Conservation (phyloP, 2,797 vertebrate genomes). For the Spea hammondii region DNA sequence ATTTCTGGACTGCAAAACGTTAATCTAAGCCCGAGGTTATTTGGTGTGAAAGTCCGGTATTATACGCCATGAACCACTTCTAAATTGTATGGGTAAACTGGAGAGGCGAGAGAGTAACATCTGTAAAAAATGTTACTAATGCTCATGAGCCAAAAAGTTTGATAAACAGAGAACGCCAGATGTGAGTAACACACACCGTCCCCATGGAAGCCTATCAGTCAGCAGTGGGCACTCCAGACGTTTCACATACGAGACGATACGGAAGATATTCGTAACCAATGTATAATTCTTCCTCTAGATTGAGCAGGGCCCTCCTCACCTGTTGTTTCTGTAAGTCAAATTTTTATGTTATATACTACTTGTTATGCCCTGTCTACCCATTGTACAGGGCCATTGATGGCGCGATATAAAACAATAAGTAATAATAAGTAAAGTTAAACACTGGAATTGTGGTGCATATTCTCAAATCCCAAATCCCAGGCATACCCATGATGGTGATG, state of each 20-base stretch:
- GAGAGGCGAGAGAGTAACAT: slow-evolving; percentile 23
- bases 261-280: background rate
- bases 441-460: background rate
- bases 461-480: too few species aligned
- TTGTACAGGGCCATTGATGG: too few species aligned
- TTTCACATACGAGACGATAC: background rate
- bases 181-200: slow-evolving; percentile 22
- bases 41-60: slow-evolving; percentile 24
- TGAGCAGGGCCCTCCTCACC: too few species aligned
- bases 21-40: background rate
- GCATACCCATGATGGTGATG: too few species aligned
- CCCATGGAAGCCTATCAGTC: slow-evolving; percentile 4
- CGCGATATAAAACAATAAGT: slow-evolving; percentile 10
- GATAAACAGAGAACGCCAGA: slow-evolving; percentile 46
- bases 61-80: slow-evolving; percentile 28
- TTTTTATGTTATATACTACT: too few species aligned
- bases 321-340: too few species aligned
- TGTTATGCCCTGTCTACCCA: too few species aligned
- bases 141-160: slow-evolving; percentile 24
- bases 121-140: slow-evolving; percentile 35
- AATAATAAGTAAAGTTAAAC: background rate
- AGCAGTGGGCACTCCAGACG: slow-evolving; percentile 22
- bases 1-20: slow-evolving; percentile 9
- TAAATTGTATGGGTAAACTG: slow-evolving; percentile 10
- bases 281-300: too few species aligned